Conservation (phyloP, 2,888 invertebrate genomes). For the Syrphus vitripennis region DNA sequence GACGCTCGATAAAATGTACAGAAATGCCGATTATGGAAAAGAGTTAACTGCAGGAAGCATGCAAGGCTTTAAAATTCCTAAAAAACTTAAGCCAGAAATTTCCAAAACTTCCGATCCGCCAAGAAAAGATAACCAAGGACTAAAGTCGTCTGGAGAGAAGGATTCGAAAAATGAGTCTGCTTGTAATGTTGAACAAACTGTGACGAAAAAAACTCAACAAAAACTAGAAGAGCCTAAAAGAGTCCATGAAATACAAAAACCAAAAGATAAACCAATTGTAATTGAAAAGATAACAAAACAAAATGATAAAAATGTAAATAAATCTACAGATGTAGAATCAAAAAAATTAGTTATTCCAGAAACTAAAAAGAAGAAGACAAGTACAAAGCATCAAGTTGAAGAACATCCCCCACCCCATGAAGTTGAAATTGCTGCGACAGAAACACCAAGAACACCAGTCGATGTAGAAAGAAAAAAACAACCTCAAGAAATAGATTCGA, state of each 20-base stretch:
- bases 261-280: not conserved
- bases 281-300: not conserved
- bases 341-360: not conserved
- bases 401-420: not conserved
- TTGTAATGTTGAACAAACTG: not conserved
- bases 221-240: not conserved
- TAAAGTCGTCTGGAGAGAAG: constrained; percentile 9
- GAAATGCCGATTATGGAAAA: constrained; percentile 72
- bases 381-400: not conserved
- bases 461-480: not conserved
- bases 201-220: not conserved
- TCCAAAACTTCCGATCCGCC: constrained; percentile 1
- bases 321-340: not conserved
- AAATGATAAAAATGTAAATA: not conserved
- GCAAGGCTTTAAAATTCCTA: constrained; percentile 78
- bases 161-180: not conserved
- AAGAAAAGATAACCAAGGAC: constrained; percentile 7
- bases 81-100: constrained; percentile 69
- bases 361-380: not conserved
- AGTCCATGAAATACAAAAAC: not conserved
- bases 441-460: not conserved
- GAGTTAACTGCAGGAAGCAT: constrained; percentile 45
- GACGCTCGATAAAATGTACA: constrained; percentile 77
- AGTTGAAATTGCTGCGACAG: not conserved
- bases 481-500: not conserved